phyloP scores from a whole-genome alignment of 1,140 invertebrate species.

The Drosophila bipectinata region DNA sequence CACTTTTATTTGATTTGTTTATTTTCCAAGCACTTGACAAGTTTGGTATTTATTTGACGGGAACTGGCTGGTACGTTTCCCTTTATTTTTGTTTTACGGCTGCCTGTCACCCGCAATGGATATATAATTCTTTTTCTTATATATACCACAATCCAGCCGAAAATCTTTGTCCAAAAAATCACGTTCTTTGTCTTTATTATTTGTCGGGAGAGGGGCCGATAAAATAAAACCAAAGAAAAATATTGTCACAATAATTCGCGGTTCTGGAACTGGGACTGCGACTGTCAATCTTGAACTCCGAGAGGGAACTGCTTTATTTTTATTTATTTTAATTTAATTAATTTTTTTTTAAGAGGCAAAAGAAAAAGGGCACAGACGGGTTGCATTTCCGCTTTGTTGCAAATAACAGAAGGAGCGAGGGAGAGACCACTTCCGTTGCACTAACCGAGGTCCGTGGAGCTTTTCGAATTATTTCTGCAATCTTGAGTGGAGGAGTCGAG shows the following conservation, averaged over 20 bases:
- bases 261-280: background rate
- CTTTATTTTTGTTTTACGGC: constrained; percentile 37
- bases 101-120: constrained; percentile 54
- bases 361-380: constrained; percentile 7
- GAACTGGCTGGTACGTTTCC: constrained; percentile 18
- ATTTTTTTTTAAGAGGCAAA: background rate
- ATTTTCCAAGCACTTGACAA: constrained; percentile 53
- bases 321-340: background rate
- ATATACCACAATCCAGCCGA: constrained; percentile 13
- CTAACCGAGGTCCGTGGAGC: constrained; percentile 54
- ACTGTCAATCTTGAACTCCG: constrained; percentile 18
- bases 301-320: constrained; percentile 11
- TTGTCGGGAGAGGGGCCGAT: constrained; percentile 11
- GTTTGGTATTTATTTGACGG: constrained; percentile 52
- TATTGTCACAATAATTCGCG: constrained; percentile 34
- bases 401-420: constrained; percentile 24
- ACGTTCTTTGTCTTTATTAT: constrained; percentile 71
- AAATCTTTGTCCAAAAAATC: constrained; percentile 59
- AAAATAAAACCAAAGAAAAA: constrained; percentile 14
- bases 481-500: constrained; percentile 8
- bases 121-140: constrained; percentile 52
- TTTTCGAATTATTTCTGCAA: background rate
- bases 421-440: constrained; percentile 61
- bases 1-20: constrained; percentile 13
- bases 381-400: constrained; percentile 77